phyloP scores from a whole-genome alignment of 2,113 vertebrate species.

The Corythornis vintsioides region DNA sequence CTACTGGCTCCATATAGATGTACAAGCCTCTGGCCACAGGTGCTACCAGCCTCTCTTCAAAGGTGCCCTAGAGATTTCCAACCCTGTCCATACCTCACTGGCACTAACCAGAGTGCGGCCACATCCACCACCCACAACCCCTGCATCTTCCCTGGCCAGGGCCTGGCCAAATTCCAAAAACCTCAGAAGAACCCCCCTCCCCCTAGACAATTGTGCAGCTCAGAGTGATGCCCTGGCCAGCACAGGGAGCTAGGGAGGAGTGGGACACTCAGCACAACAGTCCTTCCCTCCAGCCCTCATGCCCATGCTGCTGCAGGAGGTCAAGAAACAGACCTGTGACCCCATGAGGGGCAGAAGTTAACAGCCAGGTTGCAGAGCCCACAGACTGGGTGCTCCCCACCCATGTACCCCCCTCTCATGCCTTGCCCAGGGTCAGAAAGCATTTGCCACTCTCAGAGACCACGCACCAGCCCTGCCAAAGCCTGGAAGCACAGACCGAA shows the following conservation, averaged over 20 bases:
- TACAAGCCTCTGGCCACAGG: not conserved
- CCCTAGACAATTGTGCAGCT: accelerated
- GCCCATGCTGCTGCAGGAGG: not conserved
- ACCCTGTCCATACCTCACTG: not conserved
- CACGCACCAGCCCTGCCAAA: not conserved
- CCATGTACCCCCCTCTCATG: accelerated
- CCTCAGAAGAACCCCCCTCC: not conserved
- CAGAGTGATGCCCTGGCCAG: accelerated
- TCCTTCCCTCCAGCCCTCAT: not conserved
- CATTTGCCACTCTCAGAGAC: not conserved
- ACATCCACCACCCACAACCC: not conserved
- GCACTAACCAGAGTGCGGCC: accelerated
- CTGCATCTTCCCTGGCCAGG: no score
- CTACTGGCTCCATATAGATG: not conserved
- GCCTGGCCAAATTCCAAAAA: not conserved
- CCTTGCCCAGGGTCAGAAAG: not conserved
- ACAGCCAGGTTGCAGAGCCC: accelerated
- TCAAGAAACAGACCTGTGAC: not conserved
- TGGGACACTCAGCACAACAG: not conserved
- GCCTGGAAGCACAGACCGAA: not conserved
- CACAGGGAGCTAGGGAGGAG: not conserved
- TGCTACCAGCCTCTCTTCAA: accelerated
- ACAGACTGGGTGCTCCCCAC: not conserved
- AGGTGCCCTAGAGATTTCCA: not conserved
- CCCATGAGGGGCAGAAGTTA: not conserved